Evolutionary conservation across 37 sponge, comb jelly and placozoan species (phyloP).

Genomic region (Beroe ovata): DNA sequence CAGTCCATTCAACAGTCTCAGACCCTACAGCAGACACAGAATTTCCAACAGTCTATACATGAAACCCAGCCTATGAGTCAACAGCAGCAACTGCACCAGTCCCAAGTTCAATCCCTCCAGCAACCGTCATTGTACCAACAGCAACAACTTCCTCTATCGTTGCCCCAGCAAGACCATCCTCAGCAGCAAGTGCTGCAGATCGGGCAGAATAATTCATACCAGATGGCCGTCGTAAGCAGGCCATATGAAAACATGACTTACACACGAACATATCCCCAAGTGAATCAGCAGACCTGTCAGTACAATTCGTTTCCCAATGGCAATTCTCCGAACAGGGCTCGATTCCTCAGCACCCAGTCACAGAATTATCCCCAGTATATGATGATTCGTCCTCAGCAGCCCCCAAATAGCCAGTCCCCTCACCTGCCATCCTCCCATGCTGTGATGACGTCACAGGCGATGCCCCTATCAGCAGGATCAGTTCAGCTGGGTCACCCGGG

Average conservation of each 20-base stretch:
- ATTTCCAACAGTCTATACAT: not conserved
- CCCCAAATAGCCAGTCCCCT: not conserved
- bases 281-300: conserved; percentile 17
- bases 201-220: not conserved
- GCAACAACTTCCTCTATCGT: not conserved
- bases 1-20: too few relatives aligned
- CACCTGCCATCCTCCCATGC: not conserved
- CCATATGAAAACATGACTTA: conserved; percentile 36
- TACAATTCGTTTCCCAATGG: not conserved
- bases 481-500: not conserved
- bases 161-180: not conserved
- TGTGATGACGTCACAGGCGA: conserved; percentile 30
- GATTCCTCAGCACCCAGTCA: not conserved
- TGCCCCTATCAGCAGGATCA: too few relatives aligned
- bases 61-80: too few relatives aligned
- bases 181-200: not conserved
- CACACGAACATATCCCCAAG: conserved; percentile 43
- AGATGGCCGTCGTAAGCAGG: not conserved
- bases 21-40: too few relatives aligned
- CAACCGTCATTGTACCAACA: too few relatives aligned
- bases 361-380: not conserved
- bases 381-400: not conserved
- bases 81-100: not conserved
- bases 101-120: not conserved
- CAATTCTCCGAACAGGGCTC: not conserved